These are phyloP conservation scores for Agraylea sexmaculata DNA, from an alignment of 1,140 invertebrate genomes.

Conservation along the genomic window DNA sequence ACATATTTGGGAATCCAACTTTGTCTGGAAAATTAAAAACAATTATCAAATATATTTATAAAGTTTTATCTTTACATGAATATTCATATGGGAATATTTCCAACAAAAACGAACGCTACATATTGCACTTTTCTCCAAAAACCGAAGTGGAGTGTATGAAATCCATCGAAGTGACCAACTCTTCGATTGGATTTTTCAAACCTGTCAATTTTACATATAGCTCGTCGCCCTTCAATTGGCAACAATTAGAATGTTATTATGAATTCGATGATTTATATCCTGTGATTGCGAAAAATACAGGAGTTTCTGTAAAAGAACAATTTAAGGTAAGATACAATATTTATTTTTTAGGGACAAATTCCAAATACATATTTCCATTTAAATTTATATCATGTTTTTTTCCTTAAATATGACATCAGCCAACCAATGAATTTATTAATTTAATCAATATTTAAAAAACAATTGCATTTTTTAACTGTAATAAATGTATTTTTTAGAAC, in stretches of 20 bases:
- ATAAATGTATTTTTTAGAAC: conserved; percentile 37
- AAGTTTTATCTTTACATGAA: conserved; percentile 40
- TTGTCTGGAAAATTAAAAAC: conserved; percentile 42
- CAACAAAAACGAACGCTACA: conserved; percentile 33
- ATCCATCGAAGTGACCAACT: conserved; percentile 9
- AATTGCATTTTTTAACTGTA: no score
- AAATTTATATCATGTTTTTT: no score
- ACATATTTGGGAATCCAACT: conserved; percentile 45
- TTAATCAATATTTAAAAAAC: no score
- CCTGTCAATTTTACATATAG: conserved; percentile 54
- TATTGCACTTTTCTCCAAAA: conserved; percentile 40
- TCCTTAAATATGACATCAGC: no score
- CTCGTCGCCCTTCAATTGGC: conserved; percentile 50
- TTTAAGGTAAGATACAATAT: conserved; percentile 44
- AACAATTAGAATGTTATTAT: conserved; percentile 54
- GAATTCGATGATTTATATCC: conserved; percentile 55
- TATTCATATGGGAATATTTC: conserved; percentile 45
- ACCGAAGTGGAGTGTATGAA: conserved; percentile 27
- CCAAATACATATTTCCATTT: no score
- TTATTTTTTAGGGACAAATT: no score
- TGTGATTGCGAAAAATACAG: conserved; percentile 42
- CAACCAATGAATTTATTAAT: no score
- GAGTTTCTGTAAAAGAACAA: conserved; percentile 49
- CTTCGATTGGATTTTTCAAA: conserved; percentile 28
- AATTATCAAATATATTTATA: conserved; percentile 43